Conservation (phyloP, 1,140 invertebrate genomes). For the Batillaria attramentaria region DNA sequence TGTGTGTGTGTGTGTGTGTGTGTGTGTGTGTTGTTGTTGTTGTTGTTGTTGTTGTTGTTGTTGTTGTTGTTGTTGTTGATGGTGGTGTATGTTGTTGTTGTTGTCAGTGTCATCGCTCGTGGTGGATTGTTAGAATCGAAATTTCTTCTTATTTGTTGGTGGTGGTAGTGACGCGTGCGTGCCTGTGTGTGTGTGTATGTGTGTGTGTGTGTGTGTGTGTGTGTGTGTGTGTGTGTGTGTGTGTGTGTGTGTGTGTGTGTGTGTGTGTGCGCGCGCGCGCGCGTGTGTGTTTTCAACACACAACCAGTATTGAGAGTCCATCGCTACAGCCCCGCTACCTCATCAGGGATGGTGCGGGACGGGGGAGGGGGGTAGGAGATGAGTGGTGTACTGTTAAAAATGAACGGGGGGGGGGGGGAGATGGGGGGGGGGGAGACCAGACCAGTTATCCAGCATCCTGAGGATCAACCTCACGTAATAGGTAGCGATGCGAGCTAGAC, state of each 20-base stretch:
- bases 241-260: neutral
- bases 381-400: neutral
- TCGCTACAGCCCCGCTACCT: no score
- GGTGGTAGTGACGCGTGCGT: neutral
- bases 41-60: neutral
- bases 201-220: neutral
- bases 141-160: neutral
- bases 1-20: neutral
- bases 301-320: no score
- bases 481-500: no score
- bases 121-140: neutral
- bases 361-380: neutral
- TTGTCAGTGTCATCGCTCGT: neutral
- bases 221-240: conserved; percentile 2
- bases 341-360: no score
- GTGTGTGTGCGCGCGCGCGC: neutral
- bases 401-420: neutral
- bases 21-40: neutral
- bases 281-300: neutral
- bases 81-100: neutral
- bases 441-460: neutral
- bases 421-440: neutral
- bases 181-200: neutral
- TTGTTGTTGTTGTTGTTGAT: neutral
- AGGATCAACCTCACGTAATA: neutral